A percentile compares a stretch with the other conserved stretches of the same genome.
Conservation (phyloP, 2,888 invertebrate genomes). For the Protophormia terraenovae region DNA sequence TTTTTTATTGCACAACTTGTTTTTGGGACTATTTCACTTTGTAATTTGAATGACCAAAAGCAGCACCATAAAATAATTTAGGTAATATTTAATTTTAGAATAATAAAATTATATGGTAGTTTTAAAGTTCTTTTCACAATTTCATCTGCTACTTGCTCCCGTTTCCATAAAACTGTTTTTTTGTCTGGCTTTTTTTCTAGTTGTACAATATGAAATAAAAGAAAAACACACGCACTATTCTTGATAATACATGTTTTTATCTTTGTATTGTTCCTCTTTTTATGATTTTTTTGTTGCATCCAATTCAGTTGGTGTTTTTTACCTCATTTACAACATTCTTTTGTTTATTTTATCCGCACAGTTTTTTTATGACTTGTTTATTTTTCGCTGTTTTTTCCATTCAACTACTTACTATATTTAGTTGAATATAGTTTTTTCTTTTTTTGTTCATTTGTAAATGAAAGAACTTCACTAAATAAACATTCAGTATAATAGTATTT, state of each 20-base stretch:
- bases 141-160: slow-evolving; percentile 22
- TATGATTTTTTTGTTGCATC: neutral
- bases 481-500: slow-evolving; percentile 43
- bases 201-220: neutral
- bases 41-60: neutral
- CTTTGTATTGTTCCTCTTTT: neutral
- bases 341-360: slow-evolving; percentile 55
- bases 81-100: slow-evolving; percentile 44
- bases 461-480: slow-evolving; percentile 61
- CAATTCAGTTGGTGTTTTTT: neutral
- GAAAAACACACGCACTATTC: slow-evolving; percentile 1
- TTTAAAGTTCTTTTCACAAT: neutral
- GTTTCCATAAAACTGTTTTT: slow-evolving; percentile 33
- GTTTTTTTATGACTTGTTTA: slow-evolving; percentile 42
- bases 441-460: neutral
- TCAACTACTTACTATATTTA: neutral
- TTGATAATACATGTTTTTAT: neutral
- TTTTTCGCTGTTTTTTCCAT: slow-evolving; percentile 36
- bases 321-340: slow-evolving; percentile 41
- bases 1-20: neutral
- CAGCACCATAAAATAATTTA: slow-evolving; percentile 5
- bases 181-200: slow-evolving; percentile 3
- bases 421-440: slow-evolving; percentile 3
- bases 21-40: neutral
- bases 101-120: no score